Evolutionary conservation across 2,888 invertebrate species (phyloP), one percentile per base, ranked within the genome.

Genomic region (Macrosiphum euphorbiae): DNA sequence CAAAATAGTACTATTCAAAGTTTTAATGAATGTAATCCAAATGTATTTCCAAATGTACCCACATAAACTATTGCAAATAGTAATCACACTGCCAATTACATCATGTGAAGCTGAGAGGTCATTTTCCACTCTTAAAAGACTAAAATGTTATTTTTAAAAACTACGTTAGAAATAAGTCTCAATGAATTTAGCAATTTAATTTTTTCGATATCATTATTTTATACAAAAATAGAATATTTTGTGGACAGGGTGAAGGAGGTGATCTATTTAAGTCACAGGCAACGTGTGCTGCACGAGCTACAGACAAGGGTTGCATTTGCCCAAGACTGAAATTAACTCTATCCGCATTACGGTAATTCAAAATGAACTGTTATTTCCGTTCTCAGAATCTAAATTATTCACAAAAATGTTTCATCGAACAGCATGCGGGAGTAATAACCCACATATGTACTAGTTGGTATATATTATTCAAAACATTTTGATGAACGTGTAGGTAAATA

Each of bases 81-180:
- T 90, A 20, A 26, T 84, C 90, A 84, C 67, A 52, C 90, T 90
- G 26, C 90, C 90, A 4, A 41, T 90, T 67, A 90, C 90, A 24
- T 50, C 78, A 35, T 90, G 90, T 67, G 47, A 88, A 26, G 88
- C 88, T 24, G 88, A 88, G 26, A 88, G 41, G 26, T 58, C 41
- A 88, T 88, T 55, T 91, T 58, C 50, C 26, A 52, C 90, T 20
- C 50, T 91, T 47, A 78, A 91, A 91, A 24, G 24, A 10, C 50
- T 91, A 5, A 91, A 91, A 13, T n/a, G 28, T 41, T 89, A 58
- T 20, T 52, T 91, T 52, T 91, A 7, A 91, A 28, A 91, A 91
- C 90, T 10, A 67, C 84, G 41, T 78, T 52, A 24, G 55, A 47
- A 85, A 86, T 7, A 44, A 84, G 85, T 55, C 52, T 91, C 7